Conservation (phyloP, 2,888 invertebrate species). For the Nysson spinosus region DNA sequence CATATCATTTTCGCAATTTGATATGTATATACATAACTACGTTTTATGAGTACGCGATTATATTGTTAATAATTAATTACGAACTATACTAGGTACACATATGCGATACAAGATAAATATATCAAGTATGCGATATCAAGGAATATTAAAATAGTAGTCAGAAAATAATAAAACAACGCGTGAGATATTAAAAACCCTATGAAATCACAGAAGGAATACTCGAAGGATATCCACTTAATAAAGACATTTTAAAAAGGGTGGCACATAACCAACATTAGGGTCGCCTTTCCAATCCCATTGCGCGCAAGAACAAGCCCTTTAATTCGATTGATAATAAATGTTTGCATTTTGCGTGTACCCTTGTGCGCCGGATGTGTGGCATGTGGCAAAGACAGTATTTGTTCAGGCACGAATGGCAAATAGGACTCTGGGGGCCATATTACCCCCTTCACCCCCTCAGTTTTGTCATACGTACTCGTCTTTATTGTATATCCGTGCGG, state of each 20-base stretch:
- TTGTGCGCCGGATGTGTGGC: slow-evolving; percentile 56
- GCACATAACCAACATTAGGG: slow-evolving; percentile 1
- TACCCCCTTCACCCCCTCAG: slow-evolving; percentile 21
- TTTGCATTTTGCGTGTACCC: slow-evolving; percentile 60
- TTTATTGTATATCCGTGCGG: slow-evolving; percentile 39
- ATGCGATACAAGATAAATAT: too few relatives aligned
- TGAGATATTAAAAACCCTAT: too few relatives aligned
- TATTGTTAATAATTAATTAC: too few relatives aligned
- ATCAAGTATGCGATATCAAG: too few relatives aligned
- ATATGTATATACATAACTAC: too few relatives aligned
- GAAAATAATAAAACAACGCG: too few relatives aligned
- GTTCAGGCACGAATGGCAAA: slow-evolving; percentile 68
- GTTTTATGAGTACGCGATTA: too few relatives aligned
- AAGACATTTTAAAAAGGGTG: neutral
- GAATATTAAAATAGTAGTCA: too few relatives aligned
- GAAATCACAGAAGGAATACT: too few relatives aligned
- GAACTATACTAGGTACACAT: too few relatives aligned
- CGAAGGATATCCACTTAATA: too few relatives aligned
- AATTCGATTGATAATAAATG: slow-evolving; percentile 67
- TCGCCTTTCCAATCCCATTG: slow-evolving; percentile 8
- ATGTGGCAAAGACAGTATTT: slow-evolving; percentile 70
- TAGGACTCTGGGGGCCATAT: slow-evolving; percentile 35
- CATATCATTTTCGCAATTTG: too few relatives aligned
- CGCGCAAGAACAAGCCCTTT: slow-evolving; percentile 42
- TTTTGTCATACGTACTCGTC: slow-evolving; percentile 44